Evolutionary conservation across 2,113 vertebrate species (phyloP), one percentile per base, ranked within the genome.

Genomic region (Gavialis gangeticus): DNA sequence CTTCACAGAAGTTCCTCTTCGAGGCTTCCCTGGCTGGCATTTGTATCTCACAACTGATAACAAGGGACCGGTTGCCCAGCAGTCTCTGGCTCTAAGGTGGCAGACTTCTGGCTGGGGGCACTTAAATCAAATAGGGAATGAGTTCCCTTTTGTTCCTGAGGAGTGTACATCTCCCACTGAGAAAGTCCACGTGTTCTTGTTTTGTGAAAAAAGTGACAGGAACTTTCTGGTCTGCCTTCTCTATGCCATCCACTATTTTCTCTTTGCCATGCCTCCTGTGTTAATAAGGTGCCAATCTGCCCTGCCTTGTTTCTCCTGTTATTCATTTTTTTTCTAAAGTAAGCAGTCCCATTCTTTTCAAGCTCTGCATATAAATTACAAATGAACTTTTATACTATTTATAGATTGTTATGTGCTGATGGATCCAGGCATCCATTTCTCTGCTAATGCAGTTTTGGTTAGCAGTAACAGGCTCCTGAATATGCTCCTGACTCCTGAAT

Each of bases 1-100:
- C 14, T 3, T 8, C 37, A 12, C 0, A 2, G 62, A 5, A 86
- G 56, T 27, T 7, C 3, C 13, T 55, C 1, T 0, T 3, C 25
- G 46, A 69, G 75, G 30, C n/a, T 73, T 24, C 37, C 19, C 30
- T 71, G 30, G 18, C 19, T 71, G 69, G n/a, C 34, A 22, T 30
- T 30, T 73, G 18, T 73, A 24, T 73, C 69, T 73, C 21, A 6
- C 37, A 46, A 46, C 37, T 46, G 37, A 46, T 80, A 76, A 6
- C 17, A 34, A 24, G n/a, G 82, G 46, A 63, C 82, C 62, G 75
- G 59, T 19, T 82, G 59, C 54, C 56, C 77, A 15, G 12, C 1
- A 0, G 11, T 25, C 16, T 27, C 67, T 1, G 0, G 5, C 4
- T n/a, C 1, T 34, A 37, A 82, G 82, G 13, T 30, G n/a, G 25